These are phyloP conservation scores for Yponomeuta plumbellus DNA, from an alignment of 2,888 invertebrate genomes.

Conservation along the genomic window DNA sequence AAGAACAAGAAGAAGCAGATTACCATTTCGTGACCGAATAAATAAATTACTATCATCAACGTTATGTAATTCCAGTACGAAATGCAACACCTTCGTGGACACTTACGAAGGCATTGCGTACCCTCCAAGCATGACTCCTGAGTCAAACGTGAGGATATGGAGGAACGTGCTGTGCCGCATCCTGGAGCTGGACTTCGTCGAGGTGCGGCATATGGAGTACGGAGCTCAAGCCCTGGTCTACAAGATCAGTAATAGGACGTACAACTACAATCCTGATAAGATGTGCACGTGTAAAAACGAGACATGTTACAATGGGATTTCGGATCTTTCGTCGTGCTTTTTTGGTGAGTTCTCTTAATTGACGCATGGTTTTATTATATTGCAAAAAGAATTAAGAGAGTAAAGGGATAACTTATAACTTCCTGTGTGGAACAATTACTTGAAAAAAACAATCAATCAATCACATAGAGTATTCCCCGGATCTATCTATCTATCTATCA, in stretches of 20 bases:
- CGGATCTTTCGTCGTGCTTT: constrained; percentile 83
- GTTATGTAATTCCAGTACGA: constrained; percentile 49
- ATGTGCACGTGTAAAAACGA: constrained; percentile 78
- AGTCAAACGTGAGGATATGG: constrained; percentile 77
- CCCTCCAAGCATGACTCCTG: constrained; percentile 75
- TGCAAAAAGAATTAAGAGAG: too few species aligned
- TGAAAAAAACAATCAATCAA: too few species aligned
- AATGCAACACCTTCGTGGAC: constrained; percentile 82
- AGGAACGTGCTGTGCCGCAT: constrained; percentile 86
- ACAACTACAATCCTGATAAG: constrained; percentile 78
- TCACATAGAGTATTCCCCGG: too few species aligned
- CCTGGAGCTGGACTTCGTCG: constrained; percentile 59
- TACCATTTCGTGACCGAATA: neutral
- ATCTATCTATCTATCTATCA: too few species aligned
- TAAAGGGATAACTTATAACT: too few species aligned
- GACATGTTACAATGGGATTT: constrained; percentile 76
- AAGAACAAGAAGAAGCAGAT: neutral
- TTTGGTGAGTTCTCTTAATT: constrained; percentile 73
- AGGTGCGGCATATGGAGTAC: constrained; percentile 31
- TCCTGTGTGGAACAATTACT: too few species aligned
- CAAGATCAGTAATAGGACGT: constrained; percentile 76
- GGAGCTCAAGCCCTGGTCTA: constrained; percentile 79
- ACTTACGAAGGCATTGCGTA: constrained; percentile 84
- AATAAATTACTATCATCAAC: too few species aligned
- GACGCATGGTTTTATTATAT: too few species aligned